These are phyloP conservation scores for Serrognathus titanus DNA, from an alignment of 2,888 invertebrate genomes.

Conservation along the genomic window DNA sequence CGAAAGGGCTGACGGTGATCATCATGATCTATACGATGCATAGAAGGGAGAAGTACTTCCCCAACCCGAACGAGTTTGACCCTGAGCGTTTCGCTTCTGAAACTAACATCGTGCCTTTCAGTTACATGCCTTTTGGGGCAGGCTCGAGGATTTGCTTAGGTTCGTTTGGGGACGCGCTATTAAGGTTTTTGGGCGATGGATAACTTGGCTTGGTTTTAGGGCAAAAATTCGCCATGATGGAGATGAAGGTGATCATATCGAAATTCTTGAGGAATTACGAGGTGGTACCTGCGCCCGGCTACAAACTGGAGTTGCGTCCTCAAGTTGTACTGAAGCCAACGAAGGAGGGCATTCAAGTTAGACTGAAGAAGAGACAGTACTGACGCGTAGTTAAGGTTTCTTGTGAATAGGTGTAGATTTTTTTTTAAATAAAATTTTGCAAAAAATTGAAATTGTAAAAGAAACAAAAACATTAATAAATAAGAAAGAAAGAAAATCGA, in stretches of 20 bases:
- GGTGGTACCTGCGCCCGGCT: constrained; percentile 22
- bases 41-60: constrained; percentile 47
- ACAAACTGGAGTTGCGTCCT: constrained; percentile 9
- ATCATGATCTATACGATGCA: constrained; percentile 33
- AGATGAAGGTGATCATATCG: constrained; percentile 53
- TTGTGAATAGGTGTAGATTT: no score
- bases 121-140: constrained; percentile 40
- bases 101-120: constrained; percentile 33
- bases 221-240: constrained; percentile 51
- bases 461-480: no score
- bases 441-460: no score
- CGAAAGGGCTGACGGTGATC: constrained; percentile 16
- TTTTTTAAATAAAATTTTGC: no score
- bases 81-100: constrained; percentile 41
- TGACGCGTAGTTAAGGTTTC: no score
- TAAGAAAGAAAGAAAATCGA: no score
- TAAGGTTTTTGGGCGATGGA: not conserved
- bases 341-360: constrained; percentile 9
- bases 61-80: constrained; percentile 44
- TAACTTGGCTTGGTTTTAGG: constrained; percentile 24
- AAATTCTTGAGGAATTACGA: constrained; percentile 52
- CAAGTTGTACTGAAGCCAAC: constrained; percentile 15
- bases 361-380: not conserved
- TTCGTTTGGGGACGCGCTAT: not conserved
- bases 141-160: constrained; percentile 39